A percentile compares a stretch with the other conserved stretches of the same genome.
Conservation (phyloP, 2,113 vertebrate species). For the Atrichornis clamosus region DNA sequence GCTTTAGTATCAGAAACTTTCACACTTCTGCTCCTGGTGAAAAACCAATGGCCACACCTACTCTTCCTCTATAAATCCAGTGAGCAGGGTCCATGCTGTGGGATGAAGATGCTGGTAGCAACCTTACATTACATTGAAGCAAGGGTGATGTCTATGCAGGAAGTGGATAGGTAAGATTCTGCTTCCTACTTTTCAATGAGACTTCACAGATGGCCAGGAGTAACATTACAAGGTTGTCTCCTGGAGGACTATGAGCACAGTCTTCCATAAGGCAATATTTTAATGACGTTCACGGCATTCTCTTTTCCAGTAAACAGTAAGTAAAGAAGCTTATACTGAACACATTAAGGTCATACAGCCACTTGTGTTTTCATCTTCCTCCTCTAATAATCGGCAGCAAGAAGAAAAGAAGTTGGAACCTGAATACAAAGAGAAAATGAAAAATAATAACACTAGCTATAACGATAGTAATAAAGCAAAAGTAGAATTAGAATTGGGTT, state of each 20-base stretch:
- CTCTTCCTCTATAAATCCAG: neutral
- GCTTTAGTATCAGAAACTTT: neutral
- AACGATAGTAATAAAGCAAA: neutral
- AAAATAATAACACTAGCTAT: neutral
- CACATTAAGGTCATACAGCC: neutral
- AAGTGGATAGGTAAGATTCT: neutral
- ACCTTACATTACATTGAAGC: neutral
- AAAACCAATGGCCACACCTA: neutral
- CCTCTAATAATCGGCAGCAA: neutral
- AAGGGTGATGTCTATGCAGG: neutral
- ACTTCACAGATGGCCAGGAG: neutral
- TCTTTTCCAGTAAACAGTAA: neutral
- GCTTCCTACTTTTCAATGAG: neutral
- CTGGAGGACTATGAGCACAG: fast-evolving
- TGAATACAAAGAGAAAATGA: neutral
- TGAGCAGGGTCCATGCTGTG: neutral
- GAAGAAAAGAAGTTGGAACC: neutral
- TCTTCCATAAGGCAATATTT: neutral
- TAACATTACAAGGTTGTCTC: neutral
- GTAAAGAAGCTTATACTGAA: neutral
- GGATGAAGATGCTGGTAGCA: neutral
- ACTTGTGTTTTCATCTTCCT: neutral
- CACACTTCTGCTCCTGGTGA: fast-evolving
- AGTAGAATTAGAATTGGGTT: neutral
- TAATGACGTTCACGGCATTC: neutral